These are phyloP conservation scores for Brachypalpus laphriformis DNA, from an alignment of 2,888 invertebrate genomes.

Conservation along the genomic window DNA sequence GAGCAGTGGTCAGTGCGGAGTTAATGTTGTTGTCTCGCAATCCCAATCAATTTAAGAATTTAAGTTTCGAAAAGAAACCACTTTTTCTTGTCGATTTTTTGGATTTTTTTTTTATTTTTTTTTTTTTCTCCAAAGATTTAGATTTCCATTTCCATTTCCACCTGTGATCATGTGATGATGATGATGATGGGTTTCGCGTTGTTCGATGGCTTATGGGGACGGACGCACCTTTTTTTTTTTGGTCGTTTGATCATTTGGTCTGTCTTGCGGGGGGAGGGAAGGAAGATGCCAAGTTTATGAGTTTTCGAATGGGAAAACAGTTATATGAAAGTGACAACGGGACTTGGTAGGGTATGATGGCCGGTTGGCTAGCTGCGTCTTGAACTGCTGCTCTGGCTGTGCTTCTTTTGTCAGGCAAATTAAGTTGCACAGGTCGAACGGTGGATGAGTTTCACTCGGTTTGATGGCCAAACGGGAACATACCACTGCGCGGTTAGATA, in stretches of 20 bases:
- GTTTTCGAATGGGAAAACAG: constrained; percentile 69
- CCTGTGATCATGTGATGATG: constrained; percentile 56
- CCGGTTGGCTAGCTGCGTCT: constrained; percentile 1
- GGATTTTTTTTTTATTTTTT: constrained; percentile 3
- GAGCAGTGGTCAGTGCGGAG: constrained; percentile 11
- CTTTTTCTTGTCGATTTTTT: constrained; percentile 58
- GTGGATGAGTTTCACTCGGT: constrained; percentile 65
- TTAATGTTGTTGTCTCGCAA: constrained; percentile 70
- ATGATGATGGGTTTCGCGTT: constrained; percentile 65
- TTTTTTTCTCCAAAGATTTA: constrained; percentile 38
- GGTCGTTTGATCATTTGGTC: neutral
- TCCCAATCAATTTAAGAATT: constrained; percentile 73
- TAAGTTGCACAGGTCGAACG: constrained; percentile 63
- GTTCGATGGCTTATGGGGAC: constrained; percentile 64
- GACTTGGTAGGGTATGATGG: constrained; percentile 68
- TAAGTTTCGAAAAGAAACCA: constrained; percentile 72
- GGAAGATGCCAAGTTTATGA: constrained; percentile 56
- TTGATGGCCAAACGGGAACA: constrained; percentile 36
- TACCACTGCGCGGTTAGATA: constrained; percentile 44
- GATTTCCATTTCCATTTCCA: constrained; percentile 71
- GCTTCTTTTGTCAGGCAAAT: constrained; percentile 67
- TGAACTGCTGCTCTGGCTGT: neutral
- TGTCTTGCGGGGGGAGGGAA: constrained; percentile 1
- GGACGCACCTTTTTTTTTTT: constrained; percentile 60
- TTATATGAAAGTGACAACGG: constrained; percentile 74